phyloP scores from a whole-genome alignment of 2,888 invertebrate species.

The Artemia sinica region DNA sequence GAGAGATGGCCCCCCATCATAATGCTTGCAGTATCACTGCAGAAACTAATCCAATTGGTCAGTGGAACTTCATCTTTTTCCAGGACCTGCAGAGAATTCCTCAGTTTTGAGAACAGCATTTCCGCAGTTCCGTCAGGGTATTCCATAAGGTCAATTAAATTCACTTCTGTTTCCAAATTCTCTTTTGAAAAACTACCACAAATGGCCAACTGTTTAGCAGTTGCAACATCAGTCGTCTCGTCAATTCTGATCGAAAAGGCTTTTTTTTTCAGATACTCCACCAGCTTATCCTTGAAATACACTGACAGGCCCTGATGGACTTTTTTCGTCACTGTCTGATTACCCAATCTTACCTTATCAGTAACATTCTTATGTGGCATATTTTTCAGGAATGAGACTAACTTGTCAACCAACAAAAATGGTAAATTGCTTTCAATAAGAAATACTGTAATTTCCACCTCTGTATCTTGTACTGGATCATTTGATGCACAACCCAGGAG shows the following conservation, averaged over 20 bases:
- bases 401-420: too few relatives aligned
- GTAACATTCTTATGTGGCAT: too few relatives aligned
- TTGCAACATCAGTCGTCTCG: conserved; percentile 16
- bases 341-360: neutral
- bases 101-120: conserved; percentile 8
- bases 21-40: too few relatives aligned
- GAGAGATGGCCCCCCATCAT: too few relatives aligned
- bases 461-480: too few relatives aligned
- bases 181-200: conserved; percentile 12
- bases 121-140: conserved; percentile 8
- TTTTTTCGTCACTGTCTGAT: neutral
- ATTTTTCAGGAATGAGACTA: too few relatives aligned
- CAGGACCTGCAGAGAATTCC: neutral
- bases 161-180: conserved; percentile 7
- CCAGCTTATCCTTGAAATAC: neutral
- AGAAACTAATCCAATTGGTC: too few relatives aligned
- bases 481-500: neutral
- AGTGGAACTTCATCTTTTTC: too few relatives aligned
- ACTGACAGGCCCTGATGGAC: conserved; percentile 7
- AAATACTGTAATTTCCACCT: too few relatives aligned
- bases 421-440: too few relatives aligned
- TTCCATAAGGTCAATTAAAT: conserved; percentile 14
- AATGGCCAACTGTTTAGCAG: conserved; percentile 9
- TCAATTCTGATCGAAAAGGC: conserved; percentile 12
- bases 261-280: neutral